phyloP scores from a whole-genome alignment of 2,888 invertebrate species.

The Linnaemya vulpina region DNA sequence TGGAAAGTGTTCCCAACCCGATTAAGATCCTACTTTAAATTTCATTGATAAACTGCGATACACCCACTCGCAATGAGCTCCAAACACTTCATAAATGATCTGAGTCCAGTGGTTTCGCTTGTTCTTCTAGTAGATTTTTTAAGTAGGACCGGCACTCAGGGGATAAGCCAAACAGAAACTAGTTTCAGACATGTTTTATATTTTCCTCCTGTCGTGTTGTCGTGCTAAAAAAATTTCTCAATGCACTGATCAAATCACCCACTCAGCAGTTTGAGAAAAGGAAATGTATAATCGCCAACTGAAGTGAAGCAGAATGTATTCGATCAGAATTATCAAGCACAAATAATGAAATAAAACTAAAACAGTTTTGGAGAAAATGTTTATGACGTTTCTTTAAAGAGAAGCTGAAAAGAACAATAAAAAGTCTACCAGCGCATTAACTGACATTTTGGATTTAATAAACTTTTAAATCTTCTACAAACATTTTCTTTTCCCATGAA shows the following conservation, averaged over 20 bases:
- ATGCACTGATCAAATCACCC: conserved; percentile 12
- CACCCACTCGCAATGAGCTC: too few relatives aligned
- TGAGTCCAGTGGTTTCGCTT: too few relatives aligned
- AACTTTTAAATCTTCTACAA: neutral
- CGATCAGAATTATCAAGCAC: conserved; percentile 37
- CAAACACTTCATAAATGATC: too few relatives aligned
- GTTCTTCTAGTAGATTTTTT: too few relatives aligned
- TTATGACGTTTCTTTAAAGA: neutral
- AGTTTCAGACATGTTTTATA: too few relatives aligned
- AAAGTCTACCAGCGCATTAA: neutral
- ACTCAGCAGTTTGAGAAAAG: neutral
- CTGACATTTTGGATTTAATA: neutral
- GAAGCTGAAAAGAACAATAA: neutral
- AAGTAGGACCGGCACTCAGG: too few relatives aligned
- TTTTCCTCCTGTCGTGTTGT: too few relatives aligned
- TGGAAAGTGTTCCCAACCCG: too few relatives aligned
- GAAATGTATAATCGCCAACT: conserved; percentile 28
- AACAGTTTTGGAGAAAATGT: conserved; percentile 1
- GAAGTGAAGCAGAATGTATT: conserved; percentile 31
- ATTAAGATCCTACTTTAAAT: too few relatives aligned
- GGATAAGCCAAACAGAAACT: too few relatives aligned
- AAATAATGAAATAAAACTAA: neutral
- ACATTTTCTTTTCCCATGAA: conserved; percentile 16
- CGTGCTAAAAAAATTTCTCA: neutral
- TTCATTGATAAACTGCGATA: too few relatives aligned